Base-by-base conservation (phyloP, 2,888 invertebrate species). In the Apodemia zela region DNA sequence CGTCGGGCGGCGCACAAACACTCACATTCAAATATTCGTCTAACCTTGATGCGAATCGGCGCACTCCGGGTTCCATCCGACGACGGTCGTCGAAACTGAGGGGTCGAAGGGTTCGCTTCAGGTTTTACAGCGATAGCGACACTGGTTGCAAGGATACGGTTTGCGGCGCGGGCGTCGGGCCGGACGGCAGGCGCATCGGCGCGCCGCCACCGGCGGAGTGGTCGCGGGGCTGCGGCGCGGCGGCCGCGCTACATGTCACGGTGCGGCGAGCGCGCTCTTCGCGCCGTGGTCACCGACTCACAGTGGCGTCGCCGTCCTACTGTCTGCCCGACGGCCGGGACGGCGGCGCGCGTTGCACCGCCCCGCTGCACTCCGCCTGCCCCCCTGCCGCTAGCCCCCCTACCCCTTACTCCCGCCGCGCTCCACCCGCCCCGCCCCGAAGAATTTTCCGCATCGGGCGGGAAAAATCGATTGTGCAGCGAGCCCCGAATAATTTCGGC, bases 381-480 rank as follows among this genome's bases (percentile, higher is more conserved):
- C 85, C 88, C 86, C 87, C 82, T 77, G 75, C 79, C 79, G 76
- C 79, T 77, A 72, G 76, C 70, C 71, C 75, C 73, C 74, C 73
- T 75, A 80, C 79, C 79, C 77, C 79, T 80, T 79, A 76, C 80
- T 75, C 78, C 74, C 79, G 75, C 79, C 79, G 79, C 78, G 73
- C 82, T 75, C 75, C 83, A 79, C 85, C 89, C 85, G 86, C 87
- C 83, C 89, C 89, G 89, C 89, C 89, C 88, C 87, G 88, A 87
- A 85, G 81, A 88, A 89, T 91, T 92, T 91, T 90, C 72, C 92
- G 90, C 90, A 89, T 89, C 90, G 90, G 90, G 89, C 85, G 87
- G 90, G 90, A 91, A 91, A 90, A 91, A 92, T 92, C 92, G 92
- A 92, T 92, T 91, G 89, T 90, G 90, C 89, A 89, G 87, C 89